Conservation (phyloP, 1,140 invertebrate species). For the Pectinophora gossypiella region DNA sequence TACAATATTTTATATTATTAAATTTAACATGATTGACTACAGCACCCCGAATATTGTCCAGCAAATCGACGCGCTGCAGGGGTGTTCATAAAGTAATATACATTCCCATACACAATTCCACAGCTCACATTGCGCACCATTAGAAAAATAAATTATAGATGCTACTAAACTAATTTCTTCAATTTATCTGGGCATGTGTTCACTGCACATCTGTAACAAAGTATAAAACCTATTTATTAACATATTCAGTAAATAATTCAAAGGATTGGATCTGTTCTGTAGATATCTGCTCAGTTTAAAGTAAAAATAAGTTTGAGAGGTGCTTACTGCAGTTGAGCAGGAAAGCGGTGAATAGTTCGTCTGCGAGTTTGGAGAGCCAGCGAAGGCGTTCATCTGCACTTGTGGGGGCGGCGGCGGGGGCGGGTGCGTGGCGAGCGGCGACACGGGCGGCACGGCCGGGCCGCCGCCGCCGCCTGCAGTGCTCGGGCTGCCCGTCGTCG, state of each 20-base stretch:
- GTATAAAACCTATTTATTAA: too few relatives aligned
- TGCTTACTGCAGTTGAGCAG: slow-evolving; percentile 64
- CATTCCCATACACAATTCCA: slow-evolving; percentile 61
- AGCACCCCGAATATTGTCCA: slow-evolving; percentile 62
- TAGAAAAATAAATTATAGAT: slow-evolving; percentile 74
- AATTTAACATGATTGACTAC: slow-evolving; percentile 71
- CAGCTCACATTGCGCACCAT: slow-evolving; percentile 70
- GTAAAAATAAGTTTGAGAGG: too few relatives aligned
- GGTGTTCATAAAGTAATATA: slow-evolving; percentile 48
- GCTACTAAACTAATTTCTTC: slow-evolving; percentile 56
- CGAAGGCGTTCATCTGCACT: slow-evolving; percentile 48
- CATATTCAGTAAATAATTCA: too few relatives aligned
- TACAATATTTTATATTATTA: slow-evolving; percentile 36
- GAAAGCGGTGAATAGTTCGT: slow-evolving; percentile 54
- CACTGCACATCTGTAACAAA: slow-evolving; percentile 61
- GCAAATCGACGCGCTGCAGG: slow-evolving; percentile 44
- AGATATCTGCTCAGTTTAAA: too few relatives aligned
- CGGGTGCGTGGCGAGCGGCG: slow-evolving; percentile 20
- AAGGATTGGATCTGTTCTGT: too few relatives aligned
- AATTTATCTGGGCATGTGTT: slow-evolving; percentile 72
- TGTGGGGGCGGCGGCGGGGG: slow-evolving; percentile 48
- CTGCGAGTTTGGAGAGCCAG: slow-evolving; percentile 45
- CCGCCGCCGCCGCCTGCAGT: slow-evolving; percentile 25
- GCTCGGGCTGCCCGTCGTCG: slow-evolving; percentile 63
- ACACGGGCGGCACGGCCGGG: slow-evolving; percentile 21